phyloP scores from a whole-genome alignment of 2,888 invertebrate species.

The Teinopalpus imperialis region DNA sequence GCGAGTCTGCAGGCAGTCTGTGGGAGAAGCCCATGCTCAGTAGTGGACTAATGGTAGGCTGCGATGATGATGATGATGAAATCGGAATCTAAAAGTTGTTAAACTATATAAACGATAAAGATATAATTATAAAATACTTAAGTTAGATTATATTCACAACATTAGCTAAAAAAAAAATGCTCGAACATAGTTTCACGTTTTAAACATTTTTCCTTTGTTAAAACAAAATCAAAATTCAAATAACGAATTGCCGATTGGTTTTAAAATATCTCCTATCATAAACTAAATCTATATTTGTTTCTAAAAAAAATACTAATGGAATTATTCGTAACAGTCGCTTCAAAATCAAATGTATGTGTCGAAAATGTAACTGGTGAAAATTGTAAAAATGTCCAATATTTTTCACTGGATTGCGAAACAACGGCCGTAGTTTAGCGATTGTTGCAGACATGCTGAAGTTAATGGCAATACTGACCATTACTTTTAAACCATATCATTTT shows the following conservation, averaged over 20 bases:
- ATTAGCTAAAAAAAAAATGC: no score
- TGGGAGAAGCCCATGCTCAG: no score
- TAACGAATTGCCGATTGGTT: conserved; percentile 6
- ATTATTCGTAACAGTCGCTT: conserved; percentile 9
- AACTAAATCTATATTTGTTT: background rate
- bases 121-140: no score
- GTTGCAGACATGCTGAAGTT: conserved; percentile 14
- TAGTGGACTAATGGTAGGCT: no score
- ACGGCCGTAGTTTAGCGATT: conserved; percentile 21
- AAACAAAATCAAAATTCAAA: conserved; percentile 1
- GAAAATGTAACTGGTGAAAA: conserved; percentile 18
- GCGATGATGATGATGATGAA: no score
- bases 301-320: conserved; percentile 10
- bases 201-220: no score
- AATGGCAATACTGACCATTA: conserved; percentile 19
- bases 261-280: conserved; percentile 14
- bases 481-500: conserved; percentile 17
- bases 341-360: conserved; percentile 13
- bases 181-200: no score
- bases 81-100: no score
- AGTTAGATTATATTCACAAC: no score
- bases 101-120: no score
- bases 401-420: conserved; percentile 20
- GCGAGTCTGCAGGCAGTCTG: no score
- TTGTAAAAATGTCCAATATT: conserved; percentile 9